Conservation (phyloP, 2,888 invertebrate species). For the Phaonia tiefii region DNA sequence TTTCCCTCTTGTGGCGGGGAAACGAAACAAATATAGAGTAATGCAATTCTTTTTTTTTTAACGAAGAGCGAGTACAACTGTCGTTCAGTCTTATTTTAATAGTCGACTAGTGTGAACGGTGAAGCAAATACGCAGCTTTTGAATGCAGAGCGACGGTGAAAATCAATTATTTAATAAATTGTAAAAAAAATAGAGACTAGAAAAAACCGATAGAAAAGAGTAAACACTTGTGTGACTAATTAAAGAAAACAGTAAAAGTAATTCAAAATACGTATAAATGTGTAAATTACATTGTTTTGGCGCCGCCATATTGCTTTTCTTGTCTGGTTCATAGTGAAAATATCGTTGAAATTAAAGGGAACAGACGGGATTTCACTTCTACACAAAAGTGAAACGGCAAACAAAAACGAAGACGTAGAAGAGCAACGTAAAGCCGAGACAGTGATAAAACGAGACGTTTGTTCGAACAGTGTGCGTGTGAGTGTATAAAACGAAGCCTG, state of each 20-base stretch:
- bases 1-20: too few relatives aligned
- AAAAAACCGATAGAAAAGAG: not conserved
- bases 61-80: slow-evolving; percentile 17
- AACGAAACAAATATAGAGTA: too few relatives aligned
- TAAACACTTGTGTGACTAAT: too few relatives aligned
- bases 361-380: not conserved
- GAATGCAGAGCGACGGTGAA: not conserved
- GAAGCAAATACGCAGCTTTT: slow-evolving; percentile 37
- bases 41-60: too few relatives aligned
- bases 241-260: not conserved
- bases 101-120: slow-evolving; percentile 62
- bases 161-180: slow-evolving; percentile 3
- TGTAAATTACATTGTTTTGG: slow-evolving; percentile 2
- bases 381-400: not conserved
- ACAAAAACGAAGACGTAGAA: slow-evolving; percentile 27
- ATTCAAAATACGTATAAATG: not conserved
- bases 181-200: slow-evolving; percentile 14
- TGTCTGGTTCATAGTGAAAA: slow-evolving; percentile 65
- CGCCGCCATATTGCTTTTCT: slow-evolving; percentile 71
- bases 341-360: slow-evolving; percentile 33
- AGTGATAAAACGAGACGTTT: not conserved
- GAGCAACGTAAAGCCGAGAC: not conserved
- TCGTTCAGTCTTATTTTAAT: slow-evolving; percentile 65
- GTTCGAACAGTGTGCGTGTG: not conserved
- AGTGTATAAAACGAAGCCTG: not conserved